Percentiles rank a stretch among this genome's conserved stretches.
phyloP scores from a whole-genome alignment of 2,797 vertebrate genomes.

The Furcifer pardalis region DNA sequence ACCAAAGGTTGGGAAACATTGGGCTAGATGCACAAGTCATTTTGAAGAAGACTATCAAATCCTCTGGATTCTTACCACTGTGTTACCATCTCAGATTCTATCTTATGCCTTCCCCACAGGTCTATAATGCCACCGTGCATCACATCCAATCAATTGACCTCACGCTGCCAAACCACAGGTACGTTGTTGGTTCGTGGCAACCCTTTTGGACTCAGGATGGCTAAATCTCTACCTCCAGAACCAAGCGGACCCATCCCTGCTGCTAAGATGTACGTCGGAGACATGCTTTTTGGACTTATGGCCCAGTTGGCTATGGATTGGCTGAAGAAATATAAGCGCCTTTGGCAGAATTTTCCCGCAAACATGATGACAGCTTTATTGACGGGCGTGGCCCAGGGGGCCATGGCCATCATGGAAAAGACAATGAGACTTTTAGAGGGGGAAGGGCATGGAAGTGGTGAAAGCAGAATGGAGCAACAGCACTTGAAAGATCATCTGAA shows the following conservation, averaged over 20 bases:
- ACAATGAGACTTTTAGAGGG: neutral
- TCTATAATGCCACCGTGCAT: slow-evolving; percentile 5
- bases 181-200: neutral
- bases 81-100: neutral
- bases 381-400: slow-evolving; percentile 9
- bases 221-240: neutral
- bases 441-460: neutral
- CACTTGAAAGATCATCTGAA: neutral
- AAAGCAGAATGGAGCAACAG: neutral
- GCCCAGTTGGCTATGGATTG: neutral
- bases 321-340: neutral
- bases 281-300: neutral
- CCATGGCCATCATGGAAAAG: neutral
- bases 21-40: neutral
- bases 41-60: neutral
- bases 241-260: neutral
- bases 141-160: neutral
- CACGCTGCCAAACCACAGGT: neutral
- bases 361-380: neutral
- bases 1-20: too few species aligned
- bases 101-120: slow-evolving; percentile 12
- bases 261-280: neutral
- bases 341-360: neutral
- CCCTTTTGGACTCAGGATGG: neutral
- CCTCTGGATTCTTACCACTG: neutral